Conservation (phyloP, 2,113 vertebrate genomes). For the Vulpes vulpes region DNA sequence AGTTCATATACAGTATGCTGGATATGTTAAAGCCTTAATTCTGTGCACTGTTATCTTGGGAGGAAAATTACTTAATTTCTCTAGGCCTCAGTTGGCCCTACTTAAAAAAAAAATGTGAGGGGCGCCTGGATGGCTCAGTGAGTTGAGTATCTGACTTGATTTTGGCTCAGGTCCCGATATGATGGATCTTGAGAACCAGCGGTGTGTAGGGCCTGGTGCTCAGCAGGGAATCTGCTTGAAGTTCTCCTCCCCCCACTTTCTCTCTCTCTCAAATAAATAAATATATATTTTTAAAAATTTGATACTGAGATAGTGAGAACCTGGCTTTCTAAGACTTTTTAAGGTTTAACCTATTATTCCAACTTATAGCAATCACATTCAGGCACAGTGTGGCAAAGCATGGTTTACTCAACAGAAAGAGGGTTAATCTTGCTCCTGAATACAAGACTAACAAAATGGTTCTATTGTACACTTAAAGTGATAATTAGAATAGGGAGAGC, state of each 20-base stretch:
- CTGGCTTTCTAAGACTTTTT: constrained; percentile 8
- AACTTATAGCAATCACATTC: background rate
- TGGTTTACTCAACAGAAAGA: background rate
- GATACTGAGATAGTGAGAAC: background rate
- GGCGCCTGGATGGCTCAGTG: background rate
- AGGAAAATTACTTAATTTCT: background rate
- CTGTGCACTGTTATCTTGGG: background rate
- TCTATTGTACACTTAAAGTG: background rate
- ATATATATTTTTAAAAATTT: background rate
- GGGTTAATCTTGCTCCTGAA: background rate
- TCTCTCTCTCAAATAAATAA: background rate
- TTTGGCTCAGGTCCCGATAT: background rate
- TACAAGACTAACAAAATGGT: background rate
- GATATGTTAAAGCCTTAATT: background rate
- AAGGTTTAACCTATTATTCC: background rate
- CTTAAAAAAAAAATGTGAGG: background rate
- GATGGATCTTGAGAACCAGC: background rate
- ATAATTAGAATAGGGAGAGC: background rate
- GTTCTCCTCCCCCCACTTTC: background rate
- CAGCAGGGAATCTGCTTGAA: background rate
- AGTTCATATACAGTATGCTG: background rate
- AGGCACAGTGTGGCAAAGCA: constrained; percentile 21
- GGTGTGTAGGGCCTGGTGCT: background rate
- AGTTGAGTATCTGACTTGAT: background rate
- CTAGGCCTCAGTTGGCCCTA: background rate